Conservation (phyloP, 1,140 invertebrate genomes). For the Eufriesea mexicana region DNA sequence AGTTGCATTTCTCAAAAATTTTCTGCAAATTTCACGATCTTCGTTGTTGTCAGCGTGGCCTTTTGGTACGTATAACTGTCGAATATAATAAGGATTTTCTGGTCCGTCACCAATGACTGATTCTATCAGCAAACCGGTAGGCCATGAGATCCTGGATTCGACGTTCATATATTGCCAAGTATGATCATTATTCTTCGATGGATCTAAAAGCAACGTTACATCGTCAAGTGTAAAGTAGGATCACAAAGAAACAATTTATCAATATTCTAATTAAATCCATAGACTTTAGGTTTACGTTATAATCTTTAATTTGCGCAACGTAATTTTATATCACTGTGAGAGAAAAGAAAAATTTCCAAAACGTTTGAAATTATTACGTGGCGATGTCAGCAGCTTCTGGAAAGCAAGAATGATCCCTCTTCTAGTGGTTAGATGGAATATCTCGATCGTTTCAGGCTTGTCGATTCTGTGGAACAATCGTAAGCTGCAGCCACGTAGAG, state of each 20-base stretch:
- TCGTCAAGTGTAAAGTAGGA: background rate
- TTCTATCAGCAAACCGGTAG: slow-evolving; percentile 82
- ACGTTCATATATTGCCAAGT: slow-evolving; percentile 40
- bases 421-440: slow-evolving; percentile 69
- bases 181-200: background rate
- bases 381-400: background rate
- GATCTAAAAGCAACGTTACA: background rate
- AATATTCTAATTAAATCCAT: too few relatives aligned
- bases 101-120: slow-evolving; percentile 76
- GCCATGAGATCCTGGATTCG: slow-evolving; percentile 80
- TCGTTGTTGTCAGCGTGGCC: slow-evolving; percentile 3
- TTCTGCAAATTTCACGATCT: slow-evolving; percentile 62
- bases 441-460: slow-evolving; percentile 72
- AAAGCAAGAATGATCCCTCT: slow-evolving; percentile 70
- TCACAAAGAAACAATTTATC: background rate
- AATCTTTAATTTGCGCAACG: too few relatives aligned
- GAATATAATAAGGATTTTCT: slow-evolving; percentile 80
- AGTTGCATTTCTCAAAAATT: slow-evolving; percentile 74
- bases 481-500: slow-evolving; percentile 66
- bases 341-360: too few relatives aligned
- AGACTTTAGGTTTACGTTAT: too few relatives aligned
- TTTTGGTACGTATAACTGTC: slow-evolving; percentile 78
- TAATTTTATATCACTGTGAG: too few relatives aligned
- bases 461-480: slow-evolving; percentile 65
- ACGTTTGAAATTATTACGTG: background rate